Conservation (phyloP, 2,113 vertebrate genomes). For the Rynchops niger region DNA sequence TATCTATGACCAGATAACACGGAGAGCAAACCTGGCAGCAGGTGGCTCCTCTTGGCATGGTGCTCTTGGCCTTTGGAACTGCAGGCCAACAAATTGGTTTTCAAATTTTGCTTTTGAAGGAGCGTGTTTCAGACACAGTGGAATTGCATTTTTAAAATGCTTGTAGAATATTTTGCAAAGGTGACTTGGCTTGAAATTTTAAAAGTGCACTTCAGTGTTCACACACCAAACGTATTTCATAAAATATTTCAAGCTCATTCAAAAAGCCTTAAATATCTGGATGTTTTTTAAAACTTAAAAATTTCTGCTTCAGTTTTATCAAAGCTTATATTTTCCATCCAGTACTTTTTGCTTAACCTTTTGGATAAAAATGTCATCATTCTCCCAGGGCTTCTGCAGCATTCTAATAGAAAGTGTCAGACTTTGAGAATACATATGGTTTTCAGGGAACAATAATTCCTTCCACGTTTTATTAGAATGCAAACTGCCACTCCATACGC, state of each 20-base stretch:
- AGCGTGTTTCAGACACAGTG: fast-evolving
- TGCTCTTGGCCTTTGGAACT: neutral
- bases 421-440: neutral
- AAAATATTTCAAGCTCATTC: neutral
- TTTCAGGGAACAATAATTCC: neutral
- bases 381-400: neutral
- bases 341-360: slow-evolving; percentile 22
- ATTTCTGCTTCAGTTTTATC: neutral
- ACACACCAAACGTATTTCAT: neutral
- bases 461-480: neutral
- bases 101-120: neutral
- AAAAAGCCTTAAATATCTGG: neutral
- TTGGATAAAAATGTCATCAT: neutral
- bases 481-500: neutral
- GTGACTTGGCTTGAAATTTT: neutral
- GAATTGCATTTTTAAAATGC: neutral
- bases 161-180: neutral
- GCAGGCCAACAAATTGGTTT: neutral
- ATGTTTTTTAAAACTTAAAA: neutral
- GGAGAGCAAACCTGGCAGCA: neutral
- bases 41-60: neutral
- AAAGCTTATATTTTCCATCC: neutral
- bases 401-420: neutral
- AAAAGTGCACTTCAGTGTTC: neutral
- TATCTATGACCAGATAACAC: too few species aligned